A percentile compares a stretch with the other conserved stretches of the same genome.
phyloP scores from a whole-genome alignment of 1,140 invertebrate species.

The Drosophila pandora region DNA sequence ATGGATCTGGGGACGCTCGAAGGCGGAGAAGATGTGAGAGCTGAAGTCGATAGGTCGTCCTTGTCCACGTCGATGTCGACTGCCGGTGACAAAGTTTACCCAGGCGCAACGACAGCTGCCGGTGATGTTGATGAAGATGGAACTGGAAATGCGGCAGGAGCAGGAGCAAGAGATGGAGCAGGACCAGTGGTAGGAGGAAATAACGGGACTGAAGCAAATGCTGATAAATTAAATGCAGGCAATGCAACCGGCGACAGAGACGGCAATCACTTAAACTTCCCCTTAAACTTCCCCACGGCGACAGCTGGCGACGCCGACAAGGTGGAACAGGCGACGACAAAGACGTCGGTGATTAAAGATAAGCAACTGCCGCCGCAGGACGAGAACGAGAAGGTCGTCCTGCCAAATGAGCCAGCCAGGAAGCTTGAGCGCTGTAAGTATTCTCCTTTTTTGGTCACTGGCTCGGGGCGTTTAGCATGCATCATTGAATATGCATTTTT shows the following conservation, averaged over 20 bases:
- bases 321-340: conserved; percentile 48
- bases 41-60: conserved; percentile 74
- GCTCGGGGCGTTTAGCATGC: conserved; percentile 8
- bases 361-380: conserved; percentile 51
- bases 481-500: conserved; percentile 16
- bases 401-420: conserved; percentile 49
- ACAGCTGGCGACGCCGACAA: conserved; percentile 74
- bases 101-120: conserved; percentile 76
- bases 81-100: conserved; percentile 72
- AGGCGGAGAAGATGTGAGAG: conserved; percentile 50
- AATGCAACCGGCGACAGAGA: conserved; percentile 56
- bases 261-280: conserved; percentile 74
- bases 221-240: conserved; percentile 80
- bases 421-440: conserved; percentile 62
- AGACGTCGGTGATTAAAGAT: conserved; percentile 67
- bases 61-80: conserved; percentile 30
- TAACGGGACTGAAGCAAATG: conserved; percentile 14
- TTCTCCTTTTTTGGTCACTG: conserved; percentile 8
- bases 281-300: conserved; percentile 47
- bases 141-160: background rate
- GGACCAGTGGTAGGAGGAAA: background rate
- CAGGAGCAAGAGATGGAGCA: conserved; percentile 3
- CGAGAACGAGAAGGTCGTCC: conserved; percentile 49
- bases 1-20: conserved; percentile 1
- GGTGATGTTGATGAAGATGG: conserved; percentile 69